Evolutionary conservation across 1,140 invertebrate genomes (phyloP), one percentile per base, ranked within the genome.

Genomic region (Argopecten irradians): DNA sequence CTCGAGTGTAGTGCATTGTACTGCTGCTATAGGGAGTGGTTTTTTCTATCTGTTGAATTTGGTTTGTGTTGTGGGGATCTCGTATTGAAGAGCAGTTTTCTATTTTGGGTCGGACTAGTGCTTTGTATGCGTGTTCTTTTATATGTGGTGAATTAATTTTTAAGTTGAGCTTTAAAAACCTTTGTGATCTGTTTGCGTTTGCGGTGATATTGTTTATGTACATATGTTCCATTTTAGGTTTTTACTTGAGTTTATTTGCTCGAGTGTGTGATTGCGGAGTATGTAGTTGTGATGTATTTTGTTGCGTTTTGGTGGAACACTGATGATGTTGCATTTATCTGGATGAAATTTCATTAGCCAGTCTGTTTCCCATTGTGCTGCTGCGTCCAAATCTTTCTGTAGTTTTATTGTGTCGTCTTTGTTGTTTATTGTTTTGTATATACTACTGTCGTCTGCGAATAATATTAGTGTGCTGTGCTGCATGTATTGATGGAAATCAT

Each of bases 191-290:
- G 35, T 89, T 89, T 46, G 46, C 86, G 19, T 90, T 90, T 32
- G 36, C 34, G 1, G 41, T 88, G 11, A 87, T 89, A 32, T 85
- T 88, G 35, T 90, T 87, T 2, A 86, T 88, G n/a, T 88, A 82
- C n/a, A n/a, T 88, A 36, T 34, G 82, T 90, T 39, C 85, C 87
- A 90, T 90, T 86, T 84, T 82, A 87, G 46, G 85, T 86, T 86
- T 55, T 86, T 86, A 43, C 71, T 82, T 14, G 39, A 88, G 5
- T 84, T 16, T 28, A 88, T 85, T 36, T 82, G 33, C 86, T 88
- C 82, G 7, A 90, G 22, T 14, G 19, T 83, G 55, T 86, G 35
- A n/a, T 86, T 86, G 83, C 87, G 88, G 35, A 91, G 34, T n/a
- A 82, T 86, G 28, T 34, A 85, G 0, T 82, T 43, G n/a, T n/a